Evolutionary conservation across 2,797 vertebrate species (phyloP).

Genomic region (Gallinago nigripennis): DNA sequence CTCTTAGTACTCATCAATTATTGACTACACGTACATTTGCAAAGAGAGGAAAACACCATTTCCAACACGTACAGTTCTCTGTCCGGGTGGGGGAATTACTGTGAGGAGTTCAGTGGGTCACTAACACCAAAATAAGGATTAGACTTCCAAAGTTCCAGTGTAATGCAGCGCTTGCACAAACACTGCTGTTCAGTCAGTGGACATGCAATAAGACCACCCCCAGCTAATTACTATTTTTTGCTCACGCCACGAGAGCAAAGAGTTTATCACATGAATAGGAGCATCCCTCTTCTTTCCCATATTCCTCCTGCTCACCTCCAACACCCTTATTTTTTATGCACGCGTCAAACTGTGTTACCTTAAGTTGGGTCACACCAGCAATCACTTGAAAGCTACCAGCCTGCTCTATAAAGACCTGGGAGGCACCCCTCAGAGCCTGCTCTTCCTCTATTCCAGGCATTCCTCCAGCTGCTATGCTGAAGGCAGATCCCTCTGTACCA

Average conservation of each 20-base stretch:
- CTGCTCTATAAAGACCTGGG: not conserved
- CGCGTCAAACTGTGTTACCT: not conserved
- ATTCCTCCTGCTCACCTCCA: not conserved
- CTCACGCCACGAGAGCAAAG: not conserved
- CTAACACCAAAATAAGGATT: not conserved
- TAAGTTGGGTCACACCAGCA: not conserved
- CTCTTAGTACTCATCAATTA: constrained; percentile 25
- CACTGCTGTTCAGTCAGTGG: not conserved
- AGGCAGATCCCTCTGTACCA: not conserved
- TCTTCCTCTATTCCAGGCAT: not conserved
- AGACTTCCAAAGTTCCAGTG: not conserved
- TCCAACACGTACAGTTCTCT: not conserved
- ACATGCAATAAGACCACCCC: not conserved
- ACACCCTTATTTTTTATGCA: not conserved
- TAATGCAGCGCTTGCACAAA: not conserved
- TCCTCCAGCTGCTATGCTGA: not conserved
- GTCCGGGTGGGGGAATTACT: not conserved
- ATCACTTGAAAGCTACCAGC: not conserved
- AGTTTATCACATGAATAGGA: rapidly evolving
- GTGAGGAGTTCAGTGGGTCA: constrained; percentile 16
- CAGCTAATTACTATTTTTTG: not conserved
- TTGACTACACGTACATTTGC: not conserved
- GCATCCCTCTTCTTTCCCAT: not conserved
- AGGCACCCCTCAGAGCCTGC: not conserved
- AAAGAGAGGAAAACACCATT: not conserved